These are phyloP conservation scores for Drosophila recens DNA, from an alignment of 2,888 invertebrate species.

Conservation along the genomic window DNA sequence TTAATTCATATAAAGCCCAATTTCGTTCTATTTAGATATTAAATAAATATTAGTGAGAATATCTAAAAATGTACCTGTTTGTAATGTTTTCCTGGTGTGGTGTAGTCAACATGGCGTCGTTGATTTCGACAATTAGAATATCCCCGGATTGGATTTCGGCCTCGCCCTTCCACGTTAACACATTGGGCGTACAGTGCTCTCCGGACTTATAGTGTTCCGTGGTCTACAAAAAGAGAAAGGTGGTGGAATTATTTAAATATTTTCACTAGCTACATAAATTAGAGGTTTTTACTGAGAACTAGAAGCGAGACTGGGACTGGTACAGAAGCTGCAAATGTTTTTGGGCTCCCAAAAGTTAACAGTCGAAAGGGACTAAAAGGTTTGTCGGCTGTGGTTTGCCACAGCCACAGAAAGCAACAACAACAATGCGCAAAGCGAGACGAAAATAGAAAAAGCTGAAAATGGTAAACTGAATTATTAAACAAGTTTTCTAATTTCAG, in stretches of 20 bases:
- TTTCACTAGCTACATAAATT: slow-evolving; percentile 33
- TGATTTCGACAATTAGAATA: slow-evolving; percentile 90
- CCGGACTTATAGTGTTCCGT: slow-evolving; percentile 84
- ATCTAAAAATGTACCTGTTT: slow-evolving; percentile 66
- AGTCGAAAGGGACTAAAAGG: slow-evolving; percentile 63
- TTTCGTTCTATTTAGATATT: not conserved
- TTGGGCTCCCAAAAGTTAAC: slow-evolving; percentile 42
- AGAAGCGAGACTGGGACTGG: not conserved
- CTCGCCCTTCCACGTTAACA: slow-evolving; percentile 89
- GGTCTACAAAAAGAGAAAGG: slow-evolving; percentile 69
- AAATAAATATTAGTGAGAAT: not conserved
- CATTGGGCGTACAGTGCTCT: slow-evolving; percentile 87
- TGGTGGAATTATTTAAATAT: slow-evolving; percentile 47
- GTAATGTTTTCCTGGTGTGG: slow-evolving; percentile 73
- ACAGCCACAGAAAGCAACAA: too few species aligned
- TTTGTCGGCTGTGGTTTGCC: slow-evolving; percentile 45
- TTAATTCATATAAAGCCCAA: not conserved
- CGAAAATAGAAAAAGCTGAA: slow-evolving; percentile 10
- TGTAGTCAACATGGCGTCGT: slow-evolving; percentile 87
- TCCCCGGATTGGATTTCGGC: slow-evolving; percentile 90
- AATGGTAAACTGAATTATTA: slow-evolving; percentile 73
- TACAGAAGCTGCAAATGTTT: slow-evolving; percentile 43
- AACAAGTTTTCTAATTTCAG: slow-evolving; percentile 76
- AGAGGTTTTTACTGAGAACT: slow-evolving; percentile 17
- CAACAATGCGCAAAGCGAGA: too few species aligned